These are phyloP conservation scores for Chrysolina americana DNA, from an alignment of 2,888 invertebrate genomes.

Conservation along the genomic window DNA sequence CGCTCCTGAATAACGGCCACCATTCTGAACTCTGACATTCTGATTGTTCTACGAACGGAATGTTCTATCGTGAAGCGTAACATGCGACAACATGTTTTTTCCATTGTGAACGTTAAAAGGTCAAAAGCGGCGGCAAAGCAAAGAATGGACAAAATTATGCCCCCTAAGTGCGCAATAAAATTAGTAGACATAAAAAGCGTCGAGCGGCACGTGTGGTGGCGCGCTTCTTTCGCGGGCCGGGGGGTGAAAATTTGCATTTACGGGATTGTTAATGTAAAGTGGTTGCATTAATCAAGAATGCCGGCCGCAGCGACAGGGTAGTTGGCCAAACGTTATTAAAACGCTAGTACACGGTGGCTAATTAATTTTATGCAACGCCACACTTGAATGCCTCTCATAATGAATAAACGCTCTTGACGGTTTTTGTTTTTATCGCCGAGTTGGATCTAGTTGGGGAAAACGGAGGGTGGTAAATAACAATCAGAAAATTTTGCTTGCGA, in stretches of 20 bases:
- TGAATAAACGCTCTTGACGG: constrained; percentile 65
- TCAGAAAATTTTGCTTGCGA: no score
- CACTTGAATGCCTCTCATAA: constrained; percentile 69
- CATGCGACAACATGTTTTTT: neutral
- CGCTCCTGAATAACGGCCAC: no score
- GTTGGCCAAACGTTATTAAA: constrained; percentile 67
- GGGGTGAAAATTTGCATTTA: constrained; percentile 65
- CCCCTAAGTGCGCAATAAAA: constrained; percentile 16
- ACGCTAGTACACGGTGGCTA: constrained; percentile 68
- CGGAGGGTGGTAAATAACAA: no score
- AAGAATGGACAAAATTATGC: constrained; percentile 15
- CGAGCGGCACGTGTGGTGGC: constrained; percentile 18
- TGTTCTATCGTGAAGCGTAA: neutral
- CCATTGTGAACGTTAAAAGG: neutral
- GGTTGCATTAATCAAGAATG: constrained; percentile 69
- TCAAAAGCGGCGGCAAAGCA: neutral
- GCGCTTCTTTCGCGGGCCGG: constrained; percentile 30
- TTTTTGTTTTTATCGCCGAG: constrained; percentile 54
- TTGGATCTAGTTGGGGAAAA: neutral
- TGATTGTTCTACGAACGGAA: neutral
- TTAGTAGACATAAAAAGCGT: constrained; percentile 26
- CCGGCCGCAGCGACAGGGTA: constrained; percentile 66
- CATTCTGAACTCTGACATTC: neutral
- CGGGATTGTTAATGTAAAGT: constrained; percentile 70
- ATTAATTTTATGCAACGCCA: constrained; percentile 71